Conservation (phyloP, 2,113 vertebrate species). For the Ophiodon elongatus region DNA sequence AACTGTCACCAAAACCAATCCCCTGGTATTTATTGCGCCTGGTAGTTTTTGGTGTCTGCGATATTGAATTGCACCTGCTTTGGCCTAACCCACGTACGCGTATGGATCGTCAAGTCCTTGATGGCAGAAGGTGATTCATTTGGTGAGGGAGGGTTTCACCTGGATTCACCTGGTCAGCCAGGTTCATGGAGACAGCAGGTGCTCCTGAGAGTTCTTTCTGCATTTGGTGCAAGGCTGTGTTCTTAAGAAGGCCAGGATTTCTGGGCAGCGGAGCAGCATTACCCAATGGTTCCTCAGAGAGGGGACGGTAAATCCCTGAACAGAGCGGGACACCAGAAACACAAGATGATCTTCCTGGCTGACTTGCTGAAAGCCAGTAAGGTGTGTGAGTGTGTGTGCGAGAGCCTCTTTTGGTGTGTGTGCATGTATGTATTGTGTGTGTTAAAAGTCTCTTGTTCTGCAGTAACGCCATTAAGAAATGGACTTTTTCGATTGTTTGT, state of each 20-base stretch:
- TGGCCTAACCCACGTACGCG: background rate
- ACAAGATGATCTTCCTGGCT: constrained; percentile 40
- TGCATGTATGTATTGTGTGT: constrained; percentile 16
- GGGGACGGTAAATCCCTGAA: constrained; percentile 52
- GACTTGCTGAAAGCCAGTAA: constrained; percentile 41
- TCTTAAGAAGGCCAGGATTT: constrained; percentile 18
- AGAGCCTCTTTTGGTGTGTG: constrained; percentile 17
- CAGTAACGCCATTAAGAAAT: constrained; percentile 18
- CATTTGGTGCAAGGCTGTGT: constrained; percentile 9
- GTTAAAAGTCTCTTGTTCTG: constrained; percentile 24
- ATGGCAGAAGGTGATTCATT: constrained; percentile 43
- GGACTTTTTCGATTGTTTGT: constrained; percentile 13
- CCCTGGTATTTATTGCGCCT: background rate
- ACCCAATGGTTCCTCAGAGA: constrained; percentile 46
- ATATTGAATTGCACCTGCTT: constrained; percentile 17
- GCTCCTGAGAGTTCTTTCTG: constrained; percentile 14
- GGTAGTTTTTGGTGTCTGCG: background rate
- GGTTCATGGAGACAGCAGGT: constrained; percentile 59
- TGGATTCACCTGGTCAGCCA: constrained; percentile 39
- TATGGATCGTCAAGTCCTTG: background rate
- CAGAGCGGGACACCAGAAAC: constrained; percentile 54
- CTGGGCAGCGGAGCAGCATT: constrained; percentile 29
- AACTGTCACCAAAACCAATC: constrained; percentile 24
- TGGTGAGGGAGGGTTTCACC: constrained; percentile 37
- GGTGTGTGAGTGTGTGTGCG: constrained; percentile 37